A percentile compares a stretch with the other conserved stretches of the same genome.
Conservation (phyloP, 2,113 vertebrate species). For the Illadopsis cleaveri region DNA sequence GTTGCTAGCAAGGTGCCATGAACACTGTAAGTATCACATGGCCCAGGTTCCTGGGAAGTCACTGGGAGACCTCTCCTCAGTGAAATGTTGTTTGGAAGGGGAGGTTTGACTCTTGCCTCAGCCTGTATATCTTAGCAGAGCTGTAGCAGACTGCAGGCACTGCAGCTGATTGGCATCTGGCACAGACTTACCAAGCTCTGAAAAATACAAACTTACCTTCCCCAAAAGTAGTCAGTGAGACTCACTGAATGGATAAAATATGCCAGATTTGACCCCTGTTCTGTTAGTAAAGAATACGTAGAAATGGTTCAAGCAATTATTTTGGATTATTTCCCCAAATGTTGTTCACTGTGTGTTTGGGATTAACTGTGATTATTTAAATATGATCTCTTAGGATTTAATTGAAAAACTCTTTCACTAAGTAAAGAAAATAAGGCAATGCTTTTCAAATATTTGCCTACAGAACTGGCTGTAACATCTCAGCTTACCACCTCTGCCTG, state of each 20-base stretch:
- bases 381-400: neutral
- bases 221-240: neutral
- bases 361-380: constrained; percentile 5
- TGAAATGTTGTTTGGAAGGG: neutral
- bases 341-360: neutral
- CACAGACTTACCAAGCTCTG: neutral
- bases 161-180: neutral
- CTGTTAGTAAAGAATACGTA: neutral
- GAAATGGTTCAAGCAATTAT: neutral
- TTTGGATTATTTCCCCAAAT: neutral
- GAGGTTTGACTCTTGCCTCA: neutral
- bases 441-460: constrained; percentile 21
- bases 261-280: neutral
- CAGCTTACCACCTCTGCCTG: neutral
- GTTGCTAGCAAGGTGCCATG: constrained; percentile 80
- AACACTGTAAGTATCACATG: constrained; percentile 75
- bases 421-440: neutral
- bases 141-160: neutral
- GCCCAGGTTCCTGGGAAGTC: neutral
- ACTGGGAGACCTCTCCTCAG: neutral
- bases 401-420: neutral
- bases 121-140: neutral
- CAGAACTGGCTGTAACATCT: neutral
- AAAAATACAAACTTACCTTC: neutral
- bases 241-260: neutral